Evolutionary conservation across 2,797 vertebrate genomes (phyloP).

Genomic region (Falco peregrinus): DNA sequence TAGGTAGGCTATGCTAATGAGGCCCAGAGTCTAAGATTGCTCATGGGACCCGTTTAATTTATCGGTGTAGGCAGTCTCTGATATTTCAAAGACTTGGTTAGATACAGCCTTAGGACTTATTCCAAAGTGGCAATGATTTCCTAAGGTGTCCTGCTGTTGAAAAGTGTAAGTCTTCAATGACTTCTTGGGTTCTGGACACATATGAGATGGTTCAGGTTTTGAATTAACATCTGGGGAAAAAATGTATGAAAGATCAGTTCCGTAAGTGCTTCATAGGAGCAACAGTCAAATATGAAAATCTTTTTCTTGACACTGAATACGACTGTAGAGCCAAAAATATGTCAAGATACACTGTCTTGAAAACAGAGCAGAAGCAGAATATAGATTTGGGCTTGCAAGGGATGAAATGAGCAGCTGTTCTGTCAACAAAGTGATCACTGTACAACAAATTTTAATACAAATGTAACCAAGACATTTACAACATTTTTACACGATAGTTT

Average conservation of each 20-base stretch:
- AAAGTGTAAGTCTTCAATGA: constrained; percentile 36
- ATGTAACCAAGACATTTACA: neutral
- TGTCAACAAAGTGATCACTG: constrained; percentile 47
- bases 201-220: constrained; percentile 60
- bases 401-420: constrained; percentile 63
- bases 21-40: neutral
- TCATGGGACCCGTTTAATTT: neutral
- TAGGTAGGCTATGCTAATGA: neutral
- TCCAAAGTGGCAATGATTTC: constrained; percentile 12
- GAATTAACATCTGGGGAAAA: constrained; percentile 63
- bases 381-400: constrained; percentile 65
- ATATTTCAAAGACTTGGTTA: neutral
- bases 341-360: constrained; percentile 58
- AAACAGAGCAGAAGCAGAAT: constrained; percentile 53
- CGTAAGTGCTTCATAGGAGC: constrained; percentile 63
- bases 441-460: constrained; percentile 38
- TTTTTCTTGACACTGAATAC: constrained; percentile 62
- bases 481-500: constrained; percentile 1
- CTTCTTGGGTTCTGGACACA: constrained; percentile 24
- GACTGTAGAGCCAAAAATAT: constrained; percentile 67
- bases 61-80: neutral
- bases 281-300: constrained; percentile 60
- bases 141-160: constrained; percentile 10
- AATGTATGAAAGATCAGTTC: constrained; percentile 55
- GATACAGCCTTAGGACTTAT: constrained; percentile 14